Percentiles rank a stretch among this genome's conserved stretches.
phyloP scores from a whole-genome alignment of 2,797 vertebrate species.

The Galago senegalensis region DNA sequence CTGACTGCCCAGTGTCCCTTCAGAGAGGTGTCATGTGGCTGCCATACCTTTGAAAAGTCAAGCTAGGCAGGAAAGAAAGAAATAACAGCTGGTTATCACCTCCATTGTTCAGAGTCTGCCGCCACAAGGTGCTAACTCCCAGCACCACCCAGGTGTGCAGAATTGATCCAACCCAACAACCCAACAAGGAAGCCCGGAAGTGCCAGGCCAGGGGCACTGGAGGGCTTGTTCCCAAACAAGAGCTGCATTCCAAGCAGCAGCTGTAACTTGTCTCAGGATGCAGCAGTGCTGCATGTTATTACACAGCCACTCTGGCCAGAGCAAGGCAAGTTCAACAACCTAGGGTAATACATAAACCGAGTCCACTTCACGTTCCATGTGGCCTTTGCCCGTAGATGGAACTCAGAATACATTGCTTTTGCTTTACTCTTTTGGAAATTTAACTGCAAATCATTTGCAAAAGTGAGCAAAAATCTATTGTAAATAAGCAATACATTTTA shows the following conservation, averaged over 20 bases:
- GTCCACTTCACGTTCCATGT: background rate
- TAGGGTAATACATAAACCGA: background rate
- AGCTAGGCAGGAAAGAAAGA: background rate
- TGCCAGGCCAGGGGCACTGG: background rate
- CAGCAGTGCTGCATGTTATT: background rate
- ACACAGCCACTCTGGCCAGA: background rate
- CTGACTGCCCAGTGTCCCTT: background rate
- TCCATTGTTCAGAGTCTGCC: background rate
- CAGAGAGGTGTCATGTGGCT: background rate
- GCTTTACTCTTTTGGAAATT: background rate
- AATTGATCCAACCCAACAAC: background rate
- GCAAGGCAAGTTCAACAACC: background rate
- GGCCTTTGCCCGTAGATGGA: background rate
- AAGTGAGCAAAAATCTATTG: background rate
- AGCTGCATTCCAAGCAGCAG: background rate
- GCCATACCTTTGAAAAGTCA: background rate
- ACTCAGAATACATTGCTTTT: background rate
- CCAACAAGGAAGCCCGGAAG: background rate
- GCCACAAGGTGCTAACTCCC: background rate
- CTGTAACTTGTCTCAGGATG: background rate
- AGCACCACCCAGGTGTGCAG: background rate
- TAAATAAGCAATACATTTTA: background rate
- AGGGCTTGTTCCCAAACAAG: background rate
- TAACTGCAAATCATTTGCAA: background rate
- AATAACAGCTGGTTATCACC: background rate